Conservation (phyloP, 1,140 invertebrate species). For the Formica exsecta region DNA sequence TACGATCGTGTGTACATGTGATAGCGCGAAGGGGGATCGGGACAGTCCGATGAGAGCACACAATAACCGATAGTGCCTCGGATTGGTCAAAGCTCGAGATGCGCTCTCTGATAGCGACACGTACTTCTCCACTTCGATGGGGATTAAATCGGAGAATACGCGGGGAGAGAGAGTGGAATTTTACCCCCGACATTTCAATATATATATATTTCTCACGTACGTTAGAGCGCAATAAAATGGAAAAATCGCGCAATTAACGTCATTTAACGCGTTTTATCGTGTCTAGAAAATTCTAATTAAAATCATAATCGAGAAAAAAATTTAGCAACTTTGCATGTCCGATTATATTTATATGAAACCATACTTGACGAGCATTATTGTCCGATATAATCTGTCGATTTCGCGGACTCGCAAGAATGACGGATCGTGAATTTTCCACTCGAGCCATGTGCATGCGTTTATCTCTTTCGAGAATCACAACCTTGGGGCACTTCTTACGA, state of each 20-base stretch:
- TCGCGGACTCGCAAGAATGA: not conserved
- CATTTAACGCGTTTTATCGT: not conserved
- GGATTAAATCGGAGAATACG: conserved; percentile 27
- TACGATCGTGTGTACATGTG: conserved; percentile 38
- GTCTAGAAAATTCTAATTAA: not conserved
- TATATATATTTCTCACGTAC: not conserved
- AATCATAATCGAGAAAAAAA: not conserved
- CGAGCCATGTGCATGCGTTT: not conserved
- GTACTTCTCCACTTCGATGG: conserved; percentile 7
- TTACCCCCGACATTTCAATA: not conserved
- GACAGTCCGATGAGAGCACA: conserved; percentile 43
- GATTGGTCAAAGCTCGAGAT: conserved; percentile 48
- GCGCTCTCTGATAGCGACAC: conserved; percentile 25
- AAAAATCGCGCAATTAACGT: not conserved
- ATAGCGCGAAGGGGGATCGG: conserved; percentile 7
- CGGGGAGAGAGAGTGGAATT: not conserved
- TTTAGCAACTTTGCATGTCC: not conserved
- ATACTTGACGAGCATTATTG: not conserved
- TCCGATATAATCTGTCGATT: not conserved
- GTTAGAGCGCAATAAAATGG: not conserved
- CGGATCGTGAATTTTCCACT: conserved; percentile 27
- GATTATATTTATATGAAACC: conserved; percentile 3
- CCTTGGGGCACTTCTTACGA: conserved; percentile 1
- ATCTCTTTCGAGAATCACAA: conserved; percentile 22
- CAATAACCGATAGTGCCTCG: conserved; percentile 30